These are phyloP conservation scores for Lacanobia oleracea DNA, from an alignment of 2,888 invertebrate species.

Conservation along the genomic window DNA sequence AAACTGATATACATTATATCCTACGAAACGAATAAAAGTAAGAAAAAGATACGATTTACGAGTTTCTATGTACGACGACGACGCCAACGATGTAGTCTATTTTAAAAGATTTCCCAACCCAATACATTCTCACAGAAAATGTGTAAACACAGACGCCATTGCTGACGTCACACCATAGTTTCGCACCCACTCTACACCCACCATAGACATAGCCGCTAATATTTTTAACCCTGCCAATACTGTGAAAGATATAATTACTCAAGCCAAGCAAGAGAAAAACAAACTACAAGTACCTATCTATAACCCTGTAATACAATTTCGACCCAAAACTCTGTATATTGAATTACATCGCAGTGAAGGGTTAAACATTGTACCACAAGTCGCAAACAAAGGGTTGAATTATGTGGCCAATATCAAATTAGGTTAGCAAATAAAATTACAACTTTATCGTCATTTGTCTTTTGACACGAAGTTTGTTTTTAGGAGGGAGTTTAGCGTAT, in stretches of 20 bases:
- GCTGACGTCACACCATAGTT: constrained; percentile 48
- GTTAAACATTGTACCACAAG: constrained; percentile 21
- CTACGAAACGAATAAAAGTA: constrained; percentile 10
- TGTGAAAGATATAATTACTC: background rate
- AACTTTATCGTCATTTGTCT: constrained; percentile 38
- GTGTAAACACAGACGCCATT: constrained; percentile 47
- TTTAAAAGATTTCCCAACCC: constrained; percentile 46
- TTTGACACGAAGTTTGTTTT: constrained; percentile 27
- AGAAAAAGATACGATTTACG: constrained; percentile 28
- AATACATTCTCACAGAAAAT: constrained; percentile 36
- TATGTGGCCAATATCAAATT: constrained; percentile 29
- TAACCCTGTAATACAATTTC: constrained; percentile 7
- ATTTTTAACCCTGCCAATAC: constrained; percentile 34
- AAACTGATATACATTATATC: background rate
- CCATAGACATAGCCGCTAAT: constrained; percentile 12
- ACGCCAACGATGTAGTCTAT: constrained; percentile 37
- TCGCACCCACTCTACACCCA: constrained; percentile 52
- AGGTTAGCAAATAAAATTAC: constrained; percentile 43
- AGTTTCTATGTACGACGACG: constrained; percentile 14
- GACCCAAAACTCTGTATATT: constrained; percentile 26
- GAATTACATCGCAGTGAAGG: constrained; percentile 31
- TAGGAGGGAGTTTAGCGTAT: background rate
- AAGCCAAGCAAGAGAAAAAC: background rate
- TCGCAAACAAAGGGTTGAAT: constrained; percentile 26
- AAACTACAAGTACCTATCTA: constrained; percentile 19